Conservation (phyloP, 2,113 vertebrate genomes). For the Spilogale gracilis region DNA sequence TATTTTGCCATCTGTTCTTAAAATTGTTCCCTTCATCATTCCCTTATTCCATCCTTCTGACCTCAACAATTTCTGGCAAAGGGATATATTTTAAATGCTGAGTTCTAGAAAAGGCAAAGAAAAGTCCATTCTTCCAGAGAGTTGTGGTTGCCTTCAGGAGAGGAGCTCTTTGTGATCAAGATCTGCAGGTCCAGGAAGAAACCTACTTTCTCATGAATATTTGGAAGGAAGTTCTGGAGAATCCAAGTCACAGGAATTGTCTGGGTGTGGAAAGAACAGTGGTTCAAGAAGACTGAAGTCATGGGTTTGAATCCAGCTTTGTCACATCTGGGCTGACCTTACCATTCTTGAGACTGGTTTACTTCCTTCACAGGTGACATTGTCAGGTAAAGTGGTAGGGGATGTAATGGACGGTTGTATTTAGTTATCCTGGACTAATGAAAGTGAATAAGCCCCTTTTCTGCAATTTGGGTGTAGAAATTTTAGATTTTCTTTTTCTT, state of each 20-base stretch:
- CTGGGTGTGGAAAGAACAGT: background rate
- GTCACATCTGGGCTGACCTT: background rate
- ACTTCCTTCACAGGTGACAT: background rate
- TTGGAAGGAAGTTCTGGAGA: background rate
- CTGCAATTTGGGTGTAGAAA: background rate
- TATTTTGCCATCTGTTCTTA: background rate
- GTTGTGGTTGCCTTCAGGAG: background rate
- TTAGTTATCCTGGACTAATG: background rate
- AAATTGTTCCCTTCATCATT: background rate
- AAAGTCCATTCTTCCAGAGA: background rate
- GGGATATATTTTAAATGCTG: background rate
- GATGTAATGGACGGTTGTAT: background rate
- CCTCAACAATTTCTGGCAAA: background rate
- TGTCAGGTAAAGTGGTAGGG: background rate
- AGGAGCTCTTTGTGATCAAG: background rate
- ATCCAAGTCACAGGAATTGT: background rate
- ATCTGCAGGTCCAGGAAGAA: background rate
- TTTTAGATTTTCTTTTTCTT: background rate
- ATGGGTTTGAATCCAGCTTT: background rate
- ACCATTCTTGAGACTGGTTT: background rate
- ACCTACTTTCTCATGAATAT: background rate
- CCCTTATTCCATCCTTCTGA: background rate
- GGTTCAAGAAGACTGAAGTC: background rate
- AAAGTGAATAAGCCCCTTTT: background rate
- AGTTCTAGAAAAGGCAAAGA: background rate